A percentile compares a stretch with the other conserved stretches of the same genome.
phyloP scores from a whole-genome alignment of 2,797 vertebrate species.

The Lithobates sylvaticus region DNA sequence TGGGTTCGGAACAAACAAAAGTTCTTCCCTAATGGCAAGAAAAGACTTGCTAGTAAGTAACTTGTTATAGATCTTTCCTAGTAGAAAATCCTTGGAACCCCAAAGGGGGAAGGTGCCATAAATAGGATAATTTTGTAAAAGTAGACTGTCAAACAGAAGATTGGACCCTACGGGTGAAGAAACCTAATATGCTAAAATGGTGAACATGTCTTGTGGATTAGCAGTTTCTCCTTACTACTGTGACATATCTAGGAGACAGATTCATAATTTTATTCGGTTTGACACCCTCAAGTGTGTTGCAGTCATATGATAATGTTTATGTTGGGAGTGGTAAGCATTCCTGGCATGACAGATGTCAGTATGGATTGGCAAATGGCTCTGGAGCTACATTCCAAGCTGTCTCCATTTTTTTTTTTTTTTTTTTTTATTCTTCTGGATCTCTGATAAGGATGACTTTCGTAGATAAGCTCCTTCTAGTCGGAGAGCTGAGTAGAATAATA shows the following conservation, averaged over 20 bases:
- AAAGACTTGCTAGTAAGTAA: not conserved
- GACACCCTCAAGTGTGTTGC: conserved; percentile 14
- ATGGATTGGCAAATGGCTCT: conserved; percentile 7
- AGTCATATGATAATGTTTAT: conserved; percentile 23
- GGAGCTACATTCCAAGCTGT: conserved; percentile 2
- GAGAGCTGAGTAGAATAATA: not conserved
- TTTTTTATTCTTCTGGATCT: conserved; percentile 1
- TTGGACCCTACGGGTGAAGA: not conserved
- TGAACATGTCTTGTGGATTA: not conserved
- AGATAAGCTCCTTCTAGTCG: not conserved
- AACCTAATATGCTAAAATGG: not conserved
- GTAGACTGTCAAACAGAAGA: too few relatives aligned
- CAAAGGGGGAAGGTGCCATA: not conserved
- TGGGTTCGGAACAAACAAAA: too few relatives aligned
- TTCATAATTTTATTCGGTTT: not conserved
- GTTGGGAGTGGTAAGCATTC: conserved; percentile 3
- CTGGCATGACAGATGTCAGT: conserved; percentile 27
- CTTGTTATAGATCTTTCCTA: not conserved
- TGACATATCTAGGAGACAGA: conserved; percentile 13
- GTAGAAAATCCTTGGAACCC: not conserved
- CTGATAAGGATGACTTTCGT: conserved; percentile 1
- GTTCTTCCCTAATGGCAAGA: not conserved
- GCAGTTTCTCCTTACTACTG: not conserved
- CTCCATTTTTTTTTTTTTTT: conserved; percentile 1
- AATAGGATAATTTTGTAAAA: not conserved